A percentile compares a stretch with the other conserved stretches of the same genome.
Evolutionary conservation across 1,140 invertebrate genomes (phyloP).

Genomic region (Papilio polytes): DNA sequence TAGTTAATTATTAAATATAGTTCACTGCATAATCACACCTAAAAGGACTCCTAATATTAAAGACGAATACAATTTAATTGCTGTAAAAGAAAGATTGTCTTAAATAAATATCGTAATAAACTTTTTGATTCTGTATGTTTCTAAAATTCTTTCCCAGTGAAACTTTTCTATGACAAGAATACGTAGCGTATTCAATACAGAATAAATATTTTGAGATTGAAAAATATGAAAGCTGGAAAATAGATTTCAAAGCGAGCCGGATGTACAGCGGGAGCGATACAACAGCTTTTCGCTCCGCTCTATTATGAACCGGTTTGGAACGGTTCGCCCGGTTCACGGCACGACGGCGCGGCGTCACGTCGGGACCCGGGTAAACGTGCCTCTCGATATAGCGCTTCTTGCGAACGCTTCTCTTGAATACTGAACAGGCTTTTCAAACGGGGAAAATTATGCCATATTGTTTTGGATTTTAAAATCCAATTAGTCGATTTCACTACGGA

Average conservation of each 20-base stretch:
- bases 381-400: slow-evolving; percentile 31
- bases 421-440: slow-evolving; percentile 22
- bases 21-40: background rate
- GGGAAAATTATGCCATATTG: slow-evolving; percentile 32
- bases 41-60: too few relatives aligned
- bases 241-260: slow-evolving; percentile 13
- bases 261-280: slow-evolving; percentile 27
- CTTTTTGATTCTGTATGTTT: too few relatives aligned
- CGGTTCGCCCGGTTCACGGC: slow-evolving; percentile 18
- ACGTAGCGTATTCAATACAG: background rate
- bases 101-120: too few relatives aligned
- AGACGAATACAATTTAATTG: too few relatives aligned
- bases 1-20: background rate
- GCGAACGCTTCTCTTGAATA: slow-evolving; percentile 5
- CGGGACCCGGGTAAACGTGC: slow-evolving; percentile 29
- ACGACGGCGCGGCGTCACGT: background rate
- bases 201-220: slow-evolving; percentile 3
- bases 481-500: slow-evolving; percentile 16
- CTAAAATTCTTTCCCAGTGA: background rate
- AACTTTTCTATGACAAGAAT: background rate
- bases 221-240: slow-evolving; percentile 35
- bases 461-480: slow-evolving; percentile 33
- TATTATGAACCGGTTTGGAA: slow-evolving; percentile 39
- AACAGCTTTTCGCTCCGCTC: slow-evolving; percentile 5
- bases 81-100: too few relatives aligned